Evolutionary conservation across 2,888 invertebrate species (phyloP), one percentile per base, ranked within the genome.

Genomic region (Nineta flava): DNA sequence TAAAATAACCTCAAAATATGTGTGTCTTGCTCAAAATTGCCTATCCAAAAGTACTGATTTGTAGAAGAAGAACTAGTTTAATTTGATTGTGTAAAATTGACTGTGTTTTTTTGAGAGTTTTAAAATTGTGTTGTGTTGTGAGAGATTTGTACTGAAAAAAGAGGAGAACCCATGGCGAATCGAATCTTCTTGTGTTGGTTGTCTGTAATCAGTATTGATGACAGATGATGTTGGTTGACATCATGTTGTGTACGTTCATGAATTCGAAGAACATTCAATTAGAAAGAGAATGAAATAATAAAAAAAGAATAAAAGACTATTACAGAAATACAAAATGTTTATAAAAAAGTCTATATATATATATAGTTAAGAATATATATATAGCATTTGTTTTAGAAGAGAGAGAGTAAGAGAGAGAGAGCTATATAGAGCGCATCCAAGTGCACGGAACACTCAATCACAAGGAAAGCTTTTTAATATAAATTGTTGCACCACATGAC

Each of bases 231-330:
- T n/a, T n/a, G n/a, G 26, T 26, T 26, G 26, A 26, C 7, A 6
- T 26, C 4, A 19, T 40, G 32, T 19, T 35, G 47, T 47, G 47
- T 19, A 47, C 47, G 47, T 47, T 47, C 35, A 47, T 47, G 47
- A 47, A 47, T 47, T 47, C 47, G 47, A 35, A 26, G 38, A 15
- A 38, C 38, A 38, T 38, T 38, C 44, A 44, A 26, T 44, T 13
- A 13, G 26, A 21, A n/a, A 44, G 44, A 44, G 26, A 26, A 44
- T 44, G 19, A 19, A 26, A 44, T 44, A 44, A 19, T 21, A 21
- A 44, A 26, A 17, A 26, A 19, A 44, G 15, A 44, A 44, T 19
- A 21, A 44, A 17, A 44, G 26, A 21, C 13, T 44, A 44, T 43
- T 38, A 38, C 15, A 38, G n/a, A 38, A n/a, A 13, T 13, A 13